These are phyloP conservation scores for Plagodis pulveraria DNA, from an alignment of 2,888 invertebrate species.

Conservation along the genomic window DNA sequence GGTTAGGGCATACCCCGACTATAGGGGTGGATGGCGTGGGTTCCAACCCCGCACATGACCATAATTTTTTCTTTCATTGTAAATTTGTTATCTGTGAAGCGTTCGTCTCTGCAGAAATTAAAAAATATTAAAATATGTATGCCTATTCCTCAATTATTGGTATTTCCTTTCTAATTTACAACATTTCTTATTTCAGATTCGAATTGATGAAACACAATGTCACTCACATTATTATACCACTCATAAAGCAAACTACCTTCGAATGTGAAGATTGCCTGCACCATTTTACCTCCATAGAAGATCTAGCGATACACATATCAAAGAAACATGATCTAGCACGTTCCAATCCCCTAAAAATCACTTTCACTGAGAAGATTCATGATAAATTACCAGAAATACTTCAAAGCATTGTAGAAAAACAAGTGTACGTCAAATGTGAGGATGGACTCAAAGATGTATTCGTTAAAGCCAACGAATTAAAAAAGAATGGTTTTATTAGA, in stretches of 20 bases:
- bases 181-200: constrained; percentile 44
- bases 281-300: constrained; percentile 42
- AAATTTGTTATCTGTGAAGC: too few relatives aligned
- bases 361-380: constrained; percentile 1
- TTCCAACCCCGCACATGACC: too few relatives aligned
- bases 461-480: constrained; percentile 3
- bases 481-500: neutral
- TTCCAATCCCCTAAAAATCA: neutral
- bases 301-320: constrained; percentile 43
- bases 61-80: too few relatives aligned
- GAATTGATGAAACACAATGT: constrained; percentile 49
- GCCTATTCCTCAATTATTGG: neutral
- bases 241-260: constrained; percentile 40
- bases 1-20: too few relatives aligned
- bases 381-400: constrained; percentile 23
- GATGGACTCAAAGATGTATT: constrained; percentile 23
- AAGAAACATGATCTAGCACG: constrained; percentile 3
- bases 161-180: neutral
- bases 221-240: constrained; percentile 58
- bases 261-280: constrained; percentile 45
- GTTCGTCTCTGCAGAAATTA: too few relatives aligned
- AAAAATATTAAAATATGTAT: neutral
- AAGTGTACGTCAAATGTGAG: constrained; percentile 25
- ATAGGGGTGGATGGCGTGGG: too few relatives aligned
- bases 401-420: constrained; percentile 25